Evolutionary conservation across 2,888 invertebrate species (phyloP), one percentile per base, ranked within the genome.

Genomic region (Cryptosula pallasiana): DNA sequence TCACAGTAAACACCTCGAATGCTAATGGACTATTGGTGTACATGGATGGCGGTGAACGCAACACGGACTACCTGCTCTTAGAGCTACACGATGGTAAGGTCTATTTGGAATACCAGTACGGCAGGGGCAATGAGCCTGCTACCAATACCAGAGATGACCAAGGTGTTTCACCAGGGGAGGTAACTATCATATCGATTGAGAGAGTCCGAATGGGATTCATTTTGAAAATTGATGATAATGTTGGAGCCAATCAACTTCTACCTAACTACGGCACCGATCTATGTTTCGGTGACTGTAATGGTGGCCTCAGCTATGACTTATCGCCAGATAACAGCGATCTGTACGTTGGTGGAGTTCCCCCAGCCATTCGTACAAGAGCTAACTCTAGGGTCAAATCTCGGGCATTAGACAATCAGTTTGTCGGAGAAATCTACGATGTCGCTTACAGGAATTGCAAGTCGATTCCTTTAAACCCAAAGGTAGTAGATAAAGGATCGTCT

Each of bases 181-280:
- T 3, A 13, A 27, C 27, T 2, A 25, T 32, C 3, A 34, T 63
- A 34, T 63, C 63, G 2, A 63, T 63, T 29, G 63, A 63, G 32
- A 2, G 63, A 5, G 27, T 9, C 13, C 27, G 63, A 3, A 63
- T 63, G 63, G 63, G 29, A 13, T 27, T 63, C 20, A 32, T 27
- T 3, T 5, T 63, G 5, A 27, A 27, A 29, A 27, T 63, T 32
- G 63, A 34, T 34, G 27, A 13, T 5, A 27, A 63, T 32, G 13
- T 2, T 27, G 63, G 63, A 27, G 27, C 63, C 32, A 63, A 32
- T 34, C n/a, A 9, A 27, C 63, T 25, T 9, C 13, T 29, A 32
- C 63, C 63, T 13, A 63, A 63, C 32, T 63, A 25, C 32, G 63
- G 63, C 32, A 27, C 2, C 13, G 63, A 63, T 63, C 32, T 63